Evolutionary conservation across 2,113 vertebrate species (phyloP).

Genomic region (Saguinus imperator): DNA sequence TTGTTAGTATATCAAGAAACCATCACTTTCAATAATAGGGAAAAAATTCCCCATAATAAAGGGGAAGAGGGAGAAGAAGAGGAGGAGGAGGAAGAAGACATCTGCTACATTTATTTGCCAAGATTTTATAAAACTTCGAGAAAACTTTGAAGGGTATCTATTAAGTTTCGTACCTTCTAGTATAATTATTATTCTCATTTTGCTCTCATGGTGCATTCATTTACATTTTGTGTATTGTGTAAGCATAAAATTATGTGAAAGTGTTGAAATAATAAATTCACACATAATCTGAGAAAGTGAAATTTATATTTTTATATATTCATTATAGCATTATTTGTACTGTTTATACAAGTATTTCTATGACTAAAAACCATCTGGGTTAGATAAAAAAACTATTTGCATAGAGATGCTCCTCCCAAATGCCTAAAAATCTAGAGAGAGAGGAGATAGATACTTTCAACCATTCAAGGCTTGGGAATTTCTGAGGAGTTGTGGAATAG

Average conservation of each 20-base stretch:
- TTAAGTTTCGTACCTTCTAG: neutral
- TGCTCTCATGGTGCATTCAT: neutral
- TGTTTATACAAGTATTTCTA: neutral
- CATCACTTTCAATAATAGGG: neutral
- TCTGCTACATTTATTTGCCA: neutral
- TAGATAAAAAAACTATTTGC: neutral
- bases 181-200: conserved; percentile 20
- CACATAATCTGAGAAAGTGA: neutral
- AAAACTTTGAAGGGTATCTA: neutral
- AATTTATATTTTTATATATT: neutral
- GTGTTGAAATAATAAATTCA: neutral
- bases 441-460: neutral
- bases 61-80: too few relatives aligned
- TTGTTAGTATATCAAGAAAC: neutral
- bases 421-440: neutral
- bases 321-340: neutral
- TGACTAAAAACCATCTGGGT: neutral
- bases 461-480: neutral
- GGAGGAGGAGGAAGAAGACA: too few relatives aligned
- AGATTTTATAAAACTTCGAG: neutral
- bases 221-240: neutral
- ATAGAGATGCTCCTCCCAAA: neutral
- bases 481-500: neutral
- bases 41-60: neutral
- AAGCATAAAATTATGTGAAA: neutral